Percentiles rank a stretch among this genome's conserved stretches.
Conservation (phyloP, 1,140 invertebrate species). For the Diorhabda elongata region DNA sequence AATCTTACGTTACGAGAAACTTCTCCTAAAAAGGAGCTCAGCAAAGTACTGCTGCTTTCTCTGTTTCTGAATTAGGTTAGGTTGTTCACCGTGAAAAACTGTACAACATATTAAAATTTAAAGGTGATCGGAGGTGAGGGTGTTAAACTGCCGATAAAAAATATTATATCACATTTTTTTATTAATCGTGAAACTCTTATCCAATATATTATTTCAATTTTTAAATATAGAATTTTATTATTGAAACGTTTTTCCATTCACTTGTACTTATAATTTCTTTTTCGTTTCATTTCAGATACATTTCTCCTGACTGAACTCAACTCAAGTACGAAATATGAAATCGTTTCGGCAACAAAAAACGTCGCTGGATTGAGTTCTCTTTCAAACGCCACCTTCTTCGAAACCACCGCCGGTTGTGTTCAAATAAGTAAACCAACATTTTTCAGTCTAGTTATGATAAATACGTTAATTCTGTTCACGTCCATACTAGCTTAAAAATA, state of each 20-base stretch:
- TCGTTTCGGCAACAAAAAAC: constrained; percentile 8
- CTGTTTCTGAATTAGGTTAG: not conserved
- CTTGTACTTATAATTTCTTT: not conserved
- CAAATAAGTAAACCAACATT: not conserved
- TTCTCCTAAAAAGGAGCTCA: too few relatives aligned
- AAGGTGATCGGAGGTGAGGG: too few relatives aligned
- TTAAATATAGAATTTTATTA: not conserved
- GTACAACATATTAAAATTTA: not conserved
- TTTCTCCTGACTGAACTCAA: not conserved
- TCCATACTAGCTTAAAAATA: constrained; percentile 10
- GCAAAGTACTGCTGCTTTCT: too few relatives aligned
- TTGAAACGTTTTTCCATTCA: not conserved
- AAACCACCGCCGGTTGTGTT: not conserved
- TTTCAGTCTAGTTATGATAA: not conserved
- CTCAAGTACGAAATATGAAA: constrained; percentile 6
- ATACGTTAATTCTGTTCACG: constrained; percentile 1
- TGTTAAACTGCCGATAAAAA: not conserved
- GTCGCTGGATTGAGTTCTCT: constrained; percentile 4
- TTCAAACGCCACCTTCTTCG: constrained; percentile 1
- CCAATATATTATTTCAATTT: not conserved
- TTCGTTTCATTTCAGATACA: constrained; percentile 9
- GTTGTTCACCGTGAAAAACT: not conserved
- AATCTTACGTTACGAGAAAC: too few relatives aligned
- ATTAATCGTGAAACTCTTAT: not conserved
- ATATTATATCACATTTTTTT: not conserved